phyloP scores from a whole-genome alignment of 2,113 vertebrate species.

The Sapajus apella region DNA sequence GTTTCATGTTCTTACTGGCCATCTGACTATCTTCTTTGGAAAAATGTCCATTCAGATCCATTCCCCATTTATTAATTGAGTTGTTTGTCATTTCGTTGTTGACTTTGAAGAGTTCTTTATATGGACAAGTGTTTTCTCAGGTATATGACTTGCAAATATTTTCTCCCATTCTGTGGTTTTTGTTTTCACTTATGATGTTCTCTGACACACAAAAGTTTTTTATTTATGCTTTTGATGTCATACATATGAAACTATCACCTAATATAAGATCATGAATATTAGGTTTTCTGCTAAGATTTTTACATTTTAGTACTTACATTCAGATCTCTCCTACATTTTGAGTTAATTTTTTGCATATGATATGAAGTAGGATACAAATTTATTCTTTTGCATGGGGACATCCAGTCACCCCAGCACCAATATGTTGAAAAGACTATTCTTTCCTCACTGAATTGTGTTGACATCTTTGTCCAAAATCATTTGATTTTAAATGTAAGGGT shows the following conservation, averaged over 20 bases:
- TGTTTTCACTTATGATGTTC: neutral
- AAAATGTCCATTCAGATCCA: neutral
- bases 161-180: neutral
- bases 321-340: neutral
- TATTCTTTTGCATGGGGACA: neutral
- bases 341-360: neutral
- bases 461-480: conserved; percentile 4
- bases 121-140: neutral
- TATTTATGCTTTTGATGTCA: neutral
- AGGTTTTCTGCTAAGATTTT: neutral
- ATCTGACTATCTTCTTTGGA: neutral
- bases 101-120: neutral
- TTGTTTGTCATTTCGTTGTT: neutral
- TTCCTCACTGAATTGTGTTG: neutral
- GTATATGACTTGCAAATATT: neutral
- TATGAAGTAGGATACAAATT: neutral
- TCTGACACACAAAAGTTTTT: neutral
- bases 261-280: neutral
- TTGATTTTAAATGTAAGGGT: neutral
- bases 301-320: neutral
- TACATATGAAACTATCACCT: neutral
- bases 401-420: neutral
- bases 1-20: neutral
- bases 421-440: neutral
- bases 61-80: neutral